A percentile compares a stretch with the other conserved stretches of the same genome.
phyloP scores from a whole-genome alignment of 2,113 vertebrate genomes.

The Herpailurus yagouaroundi region DNA sequence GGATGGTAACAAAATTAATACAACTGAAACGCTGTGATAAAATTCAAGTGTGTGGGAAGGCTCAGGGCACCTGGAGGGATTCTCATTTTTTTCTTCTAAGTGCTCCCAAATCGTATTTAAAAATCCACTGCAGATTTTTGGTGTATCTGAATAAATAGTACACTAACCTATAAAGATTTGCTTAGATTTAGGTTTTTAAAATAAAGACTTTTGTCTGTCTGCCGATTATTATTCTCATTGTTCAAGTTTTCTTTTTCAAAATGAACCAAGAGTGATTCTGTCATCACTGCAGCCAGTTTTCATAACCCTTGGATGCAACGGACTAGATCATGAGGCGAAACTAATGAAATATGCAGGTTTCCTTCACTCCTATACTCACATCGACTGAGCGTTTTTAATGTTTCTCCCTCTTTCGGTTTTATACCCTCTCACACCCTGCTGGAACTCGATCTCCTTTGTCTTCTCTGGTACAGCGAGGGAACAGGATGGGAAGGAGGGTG shows the following conservation, averaged over 20 bases:
- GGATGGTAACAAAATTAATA: neutral
- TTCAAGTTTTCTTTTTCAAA: neutral
- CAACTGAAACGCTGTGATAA: neutral
- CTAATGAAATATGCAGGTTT: neutral
- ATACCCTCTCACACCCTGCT: too few relatives aligned
- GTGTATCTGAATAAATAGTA: neutral
- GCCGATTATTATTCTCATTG: neutral
- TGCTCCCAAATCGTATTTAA: neutral
- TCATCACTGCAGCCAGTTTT: neutral
- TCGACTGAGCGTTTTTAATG: neutral
- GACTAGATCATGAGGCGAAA: neutral
- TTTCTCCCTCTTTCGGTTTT: neutral
- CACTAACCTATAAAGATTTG: neutral
- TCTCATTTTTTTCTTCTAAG: neutral
- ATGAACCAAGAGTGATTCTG: neutral
- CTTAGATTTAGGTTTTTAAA: neutral
- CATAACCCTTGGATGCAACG: neutral
- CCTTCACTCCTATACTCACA: neutral
- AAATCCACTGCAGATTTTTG: neutral
- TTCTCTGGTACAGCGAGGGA: neutral
- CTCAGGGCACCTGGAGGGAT: neutral
- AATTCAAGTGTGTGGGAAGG: neutral
- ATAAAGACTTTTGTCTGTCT: neutral
- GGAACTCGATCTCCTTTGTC: neutral
- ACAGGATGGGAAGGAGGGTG: neutral